phyloP scores from a whole-genome alignment of 2,797 vertebrate species.

The Corythornis leucogaster region DNA sequence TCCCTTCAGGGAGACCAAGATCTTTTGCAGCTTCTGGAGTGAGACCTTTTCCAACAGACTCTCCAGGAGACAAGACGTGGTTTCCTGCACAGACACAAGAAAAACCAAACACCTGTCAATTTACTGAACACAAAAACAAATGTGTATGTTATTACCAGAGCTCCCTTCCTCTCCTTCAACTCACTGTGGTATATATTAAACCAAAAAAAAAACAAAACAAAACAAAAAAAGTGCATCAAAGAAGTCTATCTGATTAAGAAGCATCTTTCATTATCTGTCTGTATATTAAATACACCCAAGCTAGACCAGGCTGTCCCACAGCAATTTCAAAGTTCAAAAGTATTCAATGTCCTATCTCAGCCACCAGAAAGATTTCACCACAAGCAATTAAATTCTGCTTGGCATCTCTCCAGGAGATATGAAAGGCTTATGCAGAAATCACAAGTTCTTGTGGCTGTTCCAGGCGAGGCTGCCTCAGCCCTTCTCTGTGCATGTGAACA shows the following conservation, averaged over 20 bases:
- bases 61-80: constrained; percentile 86
- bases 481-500: not conserved
- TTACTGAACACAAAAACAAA: constrained; percentile 62
- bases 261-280: not conserved
- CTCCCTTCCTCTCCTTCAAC: not conserved
- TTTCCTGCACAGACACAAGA: constrained; percentile 83
- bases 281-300: not conserved
- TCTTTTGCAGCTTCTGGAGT: constrained; percentile 85
- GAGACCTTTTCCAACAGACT: constrained; percentile 86
- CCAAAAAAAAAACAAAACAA: not conserved
- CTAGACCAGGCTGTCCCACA: not conserved
- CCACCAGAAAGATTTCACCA: constrained; percentile 27
- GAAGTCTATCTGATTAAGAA: not conserved
- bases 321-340: constrained; percentile 29
- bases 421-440: not conserved
- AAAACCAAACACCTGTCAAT: constrained; percentile 70
- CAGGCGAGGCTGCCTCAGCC: not conserved
- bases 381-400: constrained; percentile 23
- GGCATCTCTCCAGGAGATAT: constrained; percentile 3
- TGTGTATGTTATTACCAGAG: not conserved
- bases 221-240: not conserved
- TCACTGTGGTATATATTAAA: not conserved
- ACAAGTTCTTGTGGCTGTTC: not conserved
- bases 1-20: constrained; percentile 85
- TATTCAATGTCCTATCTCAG: not conserved